Evolutionary conservation across 2,888 invertebrate genomes (phyloP), one percentile per base, ranked within the genome.

Genomic region (Cataglyphis rosenhaueri): DNA sequence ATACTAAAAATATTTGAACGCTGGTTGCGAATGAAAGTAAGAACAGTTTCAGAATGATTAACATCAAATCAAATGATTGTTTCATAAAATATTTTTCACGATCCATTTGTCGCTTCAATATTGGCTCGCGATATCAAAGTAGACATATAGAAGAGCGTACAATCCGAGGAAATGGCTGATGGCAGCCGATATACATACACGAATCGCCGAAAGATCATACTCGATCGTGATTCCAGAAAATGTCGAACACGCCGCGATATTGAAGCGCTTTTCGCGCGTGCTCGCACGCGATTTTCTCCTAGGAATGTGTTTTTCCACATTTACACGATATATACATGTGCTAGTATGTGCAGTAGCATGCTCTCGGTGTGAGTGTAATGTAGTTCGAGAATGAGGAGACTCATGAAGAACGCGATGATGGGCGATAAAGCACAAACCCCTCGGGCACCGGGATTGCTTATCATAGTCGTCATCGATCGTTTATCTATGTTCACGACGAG

Each of bases 391-490:
- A 68, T 32, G 35, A 8, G 32, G 29, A 35, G 25, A 15, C 29
- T 29, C 21, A 48, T 18, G 75, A 65, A 61, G 78, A 76, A 41
- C 65, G 65, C 65, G 65, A 48, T 66, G 82, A 82, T 82, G 57
- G 78, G 64, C 82, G 82, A 82, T 82, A 76, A 76, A 57, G 78
- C 57, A 65, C 57, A 59, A 82, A 57, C 52, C 48, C 57, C 62
- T 32, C 57, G 35, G 65, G 59, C 82, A 55, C 12, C 9, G 18
- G 59, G 65, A 76, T 82, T 76, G 78, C 57, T 76, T 82, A 82
- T 82, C 82, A 76, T 82, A 75, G 76, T 65, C 76, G 59, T 76
- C 81, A 65, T 82, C 66, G 82, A 75, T 75, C 81, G 81, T 75
- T 75, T 75, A 64, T 66, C 66, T 78, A 29, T 21, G 35, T 64